phyloP scores from a whole-genome alignment of 2,797 vertebrate genomes.

The Manis crassicaudata region DNA sequence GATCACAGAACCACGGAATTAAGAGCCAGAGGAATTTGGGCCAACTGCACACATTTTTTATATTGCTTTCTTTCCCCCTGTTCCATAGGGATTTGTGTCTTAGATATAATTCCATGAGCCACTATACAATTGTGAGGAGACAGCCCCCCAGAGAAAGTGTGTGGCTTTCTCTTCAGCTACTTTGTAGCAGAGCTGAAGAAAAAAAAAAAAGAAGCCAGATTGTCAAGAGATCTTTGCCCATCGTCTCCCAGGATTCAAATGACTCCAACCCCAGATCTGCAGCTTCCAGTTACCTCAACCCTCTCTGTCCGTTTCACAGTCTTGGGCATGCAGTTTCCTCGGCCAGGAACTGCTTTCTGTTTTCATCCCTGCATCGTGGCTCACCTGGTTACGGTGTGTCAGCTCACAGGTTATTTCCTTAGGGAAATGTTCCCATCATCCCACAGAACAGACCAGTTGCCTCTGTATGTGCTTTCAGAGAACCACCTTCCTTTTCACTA shows the following conservation, averaged over 20 bases:
- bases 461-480: not conserved
- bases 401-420: not conserved
- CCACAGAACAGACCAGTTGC: not conserved
- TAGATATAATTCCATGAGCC: not conserved
- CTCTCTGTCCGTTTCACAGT: not conserved
- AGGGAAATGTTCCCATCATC: not conserved
- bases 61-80: not conserved
- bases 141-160: not conserved
- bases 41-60: not conserved
- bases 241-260: not conserved
- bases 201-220: not conserved
- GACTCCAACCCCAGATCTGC: not conserved
- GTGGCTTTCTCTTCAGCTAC: not conserved
- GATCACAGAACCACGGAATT: not conserved
- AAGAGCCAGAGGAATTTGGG: not conserved
- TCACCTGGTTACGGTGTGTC: not conserved
- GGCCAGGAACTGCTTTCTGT: not conserved
- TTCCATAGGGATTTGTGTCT: not conserved
- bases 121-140: not conserved
- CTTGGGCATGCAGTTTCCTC: not conserved
- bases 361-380: not conserved
- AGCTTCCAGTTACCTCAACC: not conserved
- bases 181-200: not conserved
- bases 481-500: not conserved
- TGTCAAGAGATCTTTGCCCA: not conserved